Evolutionary conservation across 2,797 vertebrate species (phyloP), one percentile per base, ranked within the genome.

Genomic region (Pipistrellus nathusii): DNA sequence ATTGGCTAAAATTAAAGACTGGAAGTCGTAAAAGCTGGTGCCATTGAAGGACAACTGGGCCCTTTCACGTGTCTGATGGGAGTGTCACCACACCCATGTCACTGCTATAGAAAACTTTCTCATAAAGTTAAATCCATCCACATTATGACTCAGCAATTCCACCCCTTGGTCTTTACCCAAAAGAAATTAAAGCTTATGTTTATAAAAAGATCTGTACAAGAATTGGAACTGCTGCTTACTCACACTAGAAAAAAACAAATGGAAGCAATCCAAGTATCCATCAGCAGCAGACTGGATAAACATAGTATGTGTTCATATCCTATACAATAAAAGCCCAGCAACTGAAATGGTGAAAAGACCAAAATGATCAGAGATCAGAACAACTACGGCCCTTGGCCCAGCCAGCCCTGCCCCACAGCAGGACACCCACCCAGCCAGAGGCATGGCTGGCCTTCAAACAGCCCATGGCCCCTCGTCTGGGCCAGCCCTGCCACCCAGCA

Each of bases 21-120:
- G 23, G 35, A 3, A 3, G 3, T 13, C 8, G 20, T 15, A 51
- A 32, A 64, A 1, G 8, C 46, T 32, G 46, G 10, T 32, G n/a
- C 62, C 3, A 13, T 11, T 30, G 20, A 15, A 7, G 38, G 62
- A 27, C 7, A 53, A 51, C 44, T 13, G 8, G 21, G 18, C 1
- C 23, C 18, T 51, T 48, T 46, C 14, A 57, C 3, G 0, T 2
- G 35, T 20, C 55, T 62, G 3, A n/a, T 10, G 5, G 18, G 25
- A 23, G 27, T 8, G 8, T 11, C 68, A 38, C 15, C 6, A 4
- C 0, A 2, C 2, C 0, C 5, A 4, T 20, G 15, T 69, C 41
- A 41, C 32, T 3, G 13, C 46, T 12, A 15, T 15, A 57, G 68
- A 69, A 73, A 51, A n/a, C 13, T 21, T 64, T 69, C 75, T 86